Evolutionary conservation across 2,113 vertebrate species (phyloP), one percentile per base, ranked within the genome.

Genomic region (Rutilus rutilus): DNA sequence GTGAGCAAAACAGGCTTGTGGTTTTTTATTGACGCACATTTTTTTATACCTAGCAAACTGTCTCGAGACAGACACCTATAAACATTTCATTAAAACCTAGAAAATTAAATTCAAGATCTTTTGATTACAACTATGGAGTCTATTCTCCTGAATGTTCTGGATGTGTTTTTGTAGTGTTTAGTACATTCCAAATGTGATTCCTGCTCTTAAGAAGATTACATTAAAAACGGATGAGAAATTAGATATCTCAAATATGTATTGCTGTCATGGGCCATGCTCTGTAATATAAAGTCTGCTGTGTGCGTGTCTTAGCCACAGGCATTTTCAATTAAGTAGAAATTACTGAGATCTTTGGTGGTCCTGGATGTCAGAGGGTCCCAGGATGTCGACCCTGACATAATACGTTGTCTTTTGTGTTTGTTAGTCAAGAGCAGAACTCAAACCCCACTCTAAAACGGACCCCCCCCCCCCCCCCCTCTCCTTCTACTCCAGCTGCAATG

Each of bases 321-420:
- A 65, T 89, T 87, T 90, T 89, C 78, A 89, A 86, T 89, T 87
- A 88, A 85, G 82, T 77, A 45, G 82, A 84, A 88, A 86, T 87
- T 60, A 78, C 62, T 42, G 82, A 85, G 85, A 39, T 83, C 78
- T 84, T 85, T 84, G 87, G 89, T 88, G 87, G 87, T 86, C 85
- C 74, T 82, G 71, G 39, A 64, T 71, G 67, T 84, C 84, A 74
- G 86, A 86, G 89, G 81, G 57, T 87, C 73, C 83, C 19, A 33
- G 62, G 84, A 89, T 86, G 85, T 87, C 78, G 86, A 82, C 86
- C 78, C 57, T 86, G 89, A 85, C 82, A 88, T 86, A 67, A 82
- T 85, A 81, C 21, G 23, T 50, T 59, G 76, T 83, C 79, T 42
- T 57, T 79, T 87, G 76, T 84, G 69, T 85, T 84, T 82, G 79